Evolutionary conservation across 2,888 invertebrate species (phyloP).

Genomic region (Schrankia costaestrigalis): DNA sequence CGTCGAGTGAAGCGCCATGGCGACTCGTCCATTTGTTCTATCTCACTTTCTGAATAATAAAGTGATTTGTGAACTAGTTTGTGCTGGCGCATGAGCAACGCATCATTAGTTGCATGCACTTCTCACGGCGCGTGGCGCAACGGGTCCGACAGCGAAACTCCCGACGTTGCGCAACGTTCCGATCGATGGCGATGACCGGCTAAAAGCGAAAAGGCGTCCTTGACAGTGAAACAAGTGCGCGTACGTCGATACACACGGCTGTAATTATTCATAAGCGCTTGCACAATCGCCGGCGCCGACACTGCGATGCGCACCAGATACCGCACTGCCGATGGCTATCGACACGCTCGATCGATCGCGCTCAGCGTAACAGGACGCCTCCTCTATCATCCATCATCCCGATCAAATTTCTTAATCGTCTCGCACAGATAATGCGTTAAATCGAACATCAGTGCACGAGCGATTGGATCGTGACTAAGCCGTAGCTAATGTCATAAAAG

Average conservation of each 20-base stretch:
- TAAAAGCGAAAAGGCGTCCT: constrained; percentile 68
- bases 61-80: constrained; percentile 51
- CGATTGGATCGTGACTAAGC: constrained; percentile 39
- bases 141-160: constrained; percentile 46
- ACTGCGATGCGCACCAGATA: constrained; percentile 28
- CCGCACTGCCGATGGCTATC: constrained; percentile 46
- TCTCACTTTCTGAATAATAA: constrained; percentile 62
- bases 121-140: constrained; percentile 39
- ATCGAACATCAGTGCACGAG: constrained; percentile 30
- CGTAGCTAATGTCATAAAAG: constrained; percentile 37
- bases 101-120: constrained; percentile 45
- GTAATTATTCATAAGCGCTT: constrained; percentile 60
- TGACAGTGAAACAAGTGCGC: constrained; percentile 60
- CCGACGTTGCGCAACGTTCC: constrained; percentile 44
- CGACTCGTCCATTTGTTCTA: constrained; percentile 44
- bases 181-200: constrained; percentile 56
- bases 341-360: constrained; percentile 42
- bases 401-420: constrained; percentile 39
- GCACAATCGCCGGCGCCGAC: constrained; percentile 47
- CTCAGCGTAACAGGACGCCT: constrained; percentile 29
- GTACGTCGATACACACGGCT: constrained; percentile 51
- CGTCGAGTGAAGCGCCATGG: constrained; percentile 31
- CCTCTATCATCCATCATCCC: constrained; percentile 39
- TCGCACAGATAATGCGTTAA: constrained; percentile 36
- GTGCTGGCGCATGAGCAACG: constrained; percentile 39